phyloP scores from a whole-genome alignment of 1,140 invertebrate species.

The Centruroides sculpturatus region DNA sequence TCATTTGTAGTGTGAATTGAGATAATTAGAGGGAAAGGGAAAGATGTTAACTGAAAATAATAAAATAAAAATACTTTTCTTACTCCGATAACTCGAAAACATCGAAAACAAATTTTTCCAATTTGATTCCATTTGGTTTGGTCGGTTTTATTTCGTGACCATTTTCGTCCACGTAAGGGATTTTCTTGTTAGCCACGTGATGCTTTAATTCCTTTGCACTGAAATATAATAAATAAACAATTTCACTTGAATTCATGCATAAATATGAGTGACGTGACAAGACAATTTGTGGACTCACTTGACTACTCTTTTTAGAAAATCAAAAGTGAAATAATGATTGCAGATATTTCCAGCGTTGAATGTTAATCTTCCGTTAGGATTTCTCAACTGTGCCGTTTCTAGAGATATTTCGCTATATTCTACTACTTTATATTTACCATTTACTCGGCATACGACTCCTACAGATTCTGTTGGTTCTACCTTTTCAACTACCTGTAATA shows the following conservation, averaged over 20 bases:
- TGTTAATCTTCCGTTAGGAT: constrained; percentile 59
- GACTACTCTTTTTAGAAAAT: constrained; percentile 54
- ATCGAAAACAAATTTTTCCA: constrained; percentile 99
- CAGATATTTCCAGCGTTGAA: constrained; percentile 96
- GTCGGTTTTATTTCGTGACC: constrained; percentile 58
- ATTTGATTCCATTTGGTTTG: constrained; percentile 89
- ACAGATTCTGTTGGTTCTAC: constrained; percentile 78
- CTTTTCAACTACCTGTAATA: constrained; percentile 71
- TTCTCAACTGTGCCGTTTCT: constrained; percentile 64
- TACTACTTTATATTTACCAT: constrained; percentile 79
- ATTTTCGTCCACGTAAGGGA: constrained; percentile 62
- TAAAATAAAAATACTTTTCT: constrained; percentile 21
- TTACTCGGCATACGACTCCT: constrained; percentile 82
- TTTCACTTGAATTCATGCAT: background rate
- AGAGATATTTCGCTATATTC: constrained; percentile 94
- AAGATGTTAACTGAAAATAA: background rate
- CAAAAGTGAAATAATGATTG: constrained; percentile 88
- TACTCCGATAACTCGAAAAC: constrained; percentile 81
- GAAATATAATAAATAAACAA: constrained; percentile 1
- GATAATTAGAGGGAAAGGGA: background rate
- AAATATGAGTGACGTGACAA: background rate
- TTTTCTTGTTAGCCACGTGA: constrained; percentile 96
- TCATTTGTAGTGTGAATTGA: background rate
- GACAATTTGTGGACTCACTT: constrained; percentile 25
- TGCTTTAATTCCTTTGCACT: constrained; percentile 49